Base-by-base conservation (phyloP, 2,113 vertebrate species). In the Lycaon pictus region DNA sequence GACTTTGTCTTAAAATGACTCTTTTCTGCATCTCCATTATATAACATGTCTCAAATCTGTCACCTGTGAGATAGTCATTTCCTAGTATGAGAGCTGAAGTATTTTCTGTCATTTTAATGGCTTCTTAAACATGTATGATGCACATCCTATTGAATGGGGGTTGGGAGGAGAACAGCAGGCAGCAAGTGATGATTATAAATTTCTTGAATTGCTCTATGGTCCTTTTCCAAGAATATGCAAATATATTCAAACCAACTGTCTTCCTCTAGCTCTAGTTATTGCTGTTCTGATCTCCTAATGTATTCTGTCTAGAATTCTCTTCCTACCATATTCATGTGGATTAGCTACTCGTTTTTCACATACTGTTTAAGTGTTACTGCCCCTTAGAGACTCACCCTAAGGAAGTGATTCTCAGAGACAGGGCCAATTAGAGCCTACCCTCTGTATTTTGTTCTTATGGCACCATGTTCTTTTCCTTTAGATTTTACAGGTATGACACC, bases 171-270 rank as follows among this genome's bases (percentile, higher is more conserved):
- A 74, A 88, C 15, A 88, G 35, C 53, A 48, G 53, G 51, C 69
- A 60, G 27, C 35, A 25, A 87, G 7, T 35, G 51, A 58, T 48
- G 58, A 80, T 69, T 80, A 48, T 88, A 77, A 32, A 69, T 80
- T 79, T 88, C 53, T 20, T 25, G 51, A 80, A 51, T 88, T 67
- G 11, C 51, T 48, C 25, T 80, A 22, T 19, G 65, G 76, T 79
- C 62, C 51, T 67, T 43, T n/a, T 65, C 35, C 7, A 80, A 74
- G 20, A 69, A 22, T 69, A 80, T 87, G 74, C 27, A 87, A 88
- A 93, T 69, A 16, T 51, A 87, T 88, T 69, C 72, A 80, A 88
- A n/a, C n/a, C 72, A 69, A 48, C 83, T 79, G n/a, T 80, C 51
- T 56, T 87, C 25, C 27, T 67, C 25, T 56, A 69, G 72, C 56